phyloP scores from a whole-genome alignment of 2,888 invertebrate species.

The Drosophila algonquin region DNA sequence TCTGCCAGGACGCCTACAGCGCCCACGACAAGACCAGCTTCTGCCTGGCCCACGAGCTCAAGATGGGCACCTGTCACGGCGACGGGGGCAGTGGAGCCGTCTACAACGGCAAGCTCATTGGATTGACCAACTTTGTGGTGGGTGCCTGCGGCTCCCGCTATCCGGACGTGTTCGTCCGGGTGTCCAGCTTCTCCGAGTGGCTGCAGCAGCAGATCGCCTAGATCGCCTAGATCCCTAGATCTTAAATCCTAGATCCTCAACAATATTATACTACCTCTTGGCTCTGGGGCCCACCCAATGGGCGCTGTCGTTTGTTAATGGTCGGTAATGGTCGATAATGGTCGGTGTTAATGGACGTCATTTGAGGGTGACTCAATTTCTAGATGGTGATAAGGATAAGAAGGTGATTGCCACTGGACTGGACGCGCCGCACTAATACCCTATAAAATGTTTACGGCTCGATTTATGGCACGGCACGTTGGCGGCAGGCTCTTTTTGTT shows the following conservation, averaged over 20 bases:
- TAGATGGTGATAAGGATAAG: constrained; percentile 34
- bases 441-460: neutral
- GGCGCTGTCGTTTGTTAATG: neutral
- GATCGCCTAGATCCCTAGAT: constrained; percentile 34
- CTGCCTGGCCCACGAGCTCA: constrained; percentile 73
- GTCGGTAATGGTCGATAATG: neutral
- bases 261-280: neutral
- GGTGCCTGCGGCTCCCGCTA: constrained; percentile 80
- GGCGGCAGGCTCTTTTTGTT: too few relatives aligned
- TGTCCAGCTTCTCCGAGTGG: constrained; percentile 62
- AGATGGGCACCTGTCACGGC: constrained; percentile 80
- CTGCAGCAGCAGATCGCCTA: constrained; percentile 58
- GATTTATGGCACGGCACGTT: neutral
- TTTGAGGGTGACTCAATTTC: constrained; percentile 13
- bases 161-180: constrained; percentile 74
- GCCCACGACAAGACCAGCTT: constrained; percentile 57
- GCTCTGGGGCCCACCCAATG: too few relatives aligned
- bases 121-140: constrained; percentile 72
- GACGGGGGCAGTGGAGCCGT: constrained; percentile 81
- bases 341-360: neutral
- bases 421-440: neutral
- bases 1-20: constrained; percentile 68
- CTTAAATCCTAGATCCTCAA: too few relatives aligned
- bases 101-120: constrained; percentile 70
- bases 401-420: neutral